Conservation (phyloP, 1,140 invertebrate species). For the Caenorhabditis latens region DNA sequence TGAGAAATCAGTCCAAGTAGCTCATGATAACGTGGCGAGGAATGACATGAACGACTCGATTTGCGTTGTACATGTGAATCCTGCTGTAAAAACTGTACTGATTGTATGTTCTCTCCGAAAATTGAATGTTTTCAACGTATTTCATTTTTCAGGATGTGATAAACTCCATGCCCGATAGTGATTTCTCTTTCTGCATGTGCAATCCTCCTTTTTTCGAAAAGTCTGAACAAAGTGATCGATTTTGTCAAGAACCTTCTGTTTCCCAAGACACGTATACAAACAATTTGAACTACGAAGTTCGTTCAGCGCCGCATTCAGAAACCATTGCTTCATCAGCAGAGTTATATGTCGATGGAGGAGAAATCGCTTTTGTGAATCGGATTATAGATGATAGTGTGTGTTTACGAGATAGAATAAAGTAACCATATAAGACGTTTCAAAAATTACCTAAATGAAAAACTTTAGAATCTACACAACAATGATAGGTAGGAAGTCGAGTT, state of each 20-base stretch:
- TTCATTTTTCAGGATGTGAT: conserved; percentile 24
- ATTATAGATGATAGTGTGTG: conserved; percentile 53
- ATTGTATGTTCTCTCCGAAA: neutral
- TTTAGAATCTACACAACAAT: conserved; percentile 52
- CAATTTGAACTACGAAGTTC: neutral
- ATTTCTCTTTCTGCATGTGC: conserved; percentile 57
- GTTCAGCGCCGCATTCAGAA: conserved; percentile 15
- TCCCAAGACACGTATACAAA: neutral
- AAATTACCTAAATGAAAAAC: too few species aligned
- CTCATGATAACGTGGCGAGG: conserved; percentile 45
- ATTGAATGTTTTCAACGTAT: neutral
- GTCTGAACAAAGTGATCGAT: neutral
- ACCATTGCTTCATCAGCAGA: conserved; percentile 5
- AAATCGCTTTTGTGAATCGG: conserved; percentile 52
- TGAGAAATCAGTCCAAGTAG: neutral
- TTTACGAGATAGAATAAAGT: conserved; percentile 55
- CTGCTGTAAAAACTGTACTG: conserved; percentile 1
- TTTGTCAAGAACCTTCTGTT: neutral
- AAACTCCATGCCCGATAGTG: neutral
- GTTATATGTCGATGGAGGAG: conserved; percentile 50
- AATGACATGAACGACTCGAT: conserved; percentile 38
- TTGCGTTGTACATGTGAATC: conserved; percentile 41
- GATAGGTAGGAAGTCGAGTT: conserved; percentile 27
- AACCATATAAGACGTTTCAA: neutral
- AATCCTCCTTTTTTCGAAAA: conserved; percentile 63